phyloP scores from a whole-genome alignment of 1,140 invertebrate species.

The Aradophagus sp. region DNA sequence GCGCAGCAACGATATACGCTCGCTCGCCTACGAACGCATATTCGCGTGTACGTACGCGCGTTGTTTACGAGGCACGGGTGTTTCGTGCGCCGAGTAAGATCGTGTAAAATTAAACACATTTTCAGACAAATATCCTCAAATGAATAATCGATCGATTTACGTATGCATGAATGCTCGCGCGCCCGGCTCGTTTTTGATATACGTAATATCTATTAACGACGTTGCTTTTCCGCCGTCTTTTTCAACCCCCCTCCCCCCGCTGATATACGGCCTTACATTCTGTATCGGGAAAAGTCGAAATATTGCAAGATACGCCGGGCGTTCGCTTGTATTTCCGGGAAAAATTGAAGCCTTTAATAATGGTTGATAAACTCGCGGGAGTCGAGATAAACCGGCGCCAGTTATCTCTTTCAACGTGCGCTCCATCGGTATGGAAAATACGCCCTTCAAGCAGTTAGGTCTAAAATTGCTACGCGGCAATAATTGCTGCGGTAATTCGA shows the following conservation, averaged over 20 bases:
- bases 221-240: too few species aligned
- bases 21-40: background rate
- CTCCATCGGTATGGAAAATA: conserved; percentile 56
- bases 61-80: conserved; percentile 15
- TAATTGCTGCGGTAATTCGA: conserved; percentile 39
- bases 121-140: conserved; percentile 11
- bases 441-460: conserved; percentile 50
- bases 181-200: conserved; percentile 6
- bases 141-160: conserved; percentile 31
- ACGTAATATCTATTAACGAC: too few species aligned
- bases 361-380: conserved; percentile 50
- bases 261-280: too few species aligned
- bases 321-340: conserved; percentile 44
- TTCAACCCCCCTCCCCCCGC: too few species aligned
- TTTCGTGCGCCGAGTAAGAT: conserved; percentile 8
- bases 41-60: background rate
- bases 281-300: conserved; percentile 37
- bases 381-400: conserved; percentile 40
- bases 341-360: conserved; percentile 47
- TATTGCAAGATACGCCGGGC: conserved; percentile 11
- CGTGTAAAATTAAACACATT: conserved; percentile 11
- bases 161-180: conserved; percentile 24
- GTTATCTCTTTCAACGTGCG: conserved; percentile 52
- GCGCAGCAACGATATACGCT: background rate
- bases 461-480: conserved; percentile 36